These are phyloP conservation scores for Archips xylosteana DNA, from an alignment of 2,888 invertebrate genomes.

Conservation along the genomic window DNA sequence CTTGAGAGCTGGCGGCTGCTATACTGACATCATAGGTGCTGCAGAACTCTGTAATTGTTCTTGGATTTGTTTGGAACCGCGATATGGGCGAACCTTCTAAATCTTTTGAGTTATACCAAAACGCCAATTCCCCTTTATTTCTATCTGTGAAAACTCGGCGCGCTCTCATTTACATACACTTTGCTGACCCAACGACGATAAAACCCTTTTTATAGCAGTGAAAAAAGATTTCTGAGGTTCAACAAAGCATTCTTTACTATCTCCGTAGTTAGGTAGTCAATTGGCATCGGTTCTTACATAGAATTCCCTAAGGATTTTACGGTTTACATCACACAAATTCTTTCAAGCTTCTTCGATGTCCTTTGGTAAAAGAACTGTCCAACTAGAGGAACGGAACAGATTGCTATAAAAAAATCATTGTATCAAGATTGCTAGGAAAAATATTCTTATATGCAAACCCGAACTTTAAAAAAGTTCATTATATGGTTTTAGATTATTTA, in stretches of 20 bases:
- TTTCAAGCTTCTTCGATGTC: constrained; percentile 15
- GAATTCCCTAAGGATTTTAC: constrained; percentile 10
- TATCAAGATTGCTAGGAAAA: background rate
- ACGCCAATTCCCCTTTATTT: constrained; percentile 71
- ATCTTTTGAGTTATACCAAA: constrained; percentile 64
- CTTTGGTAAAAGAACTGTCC: background rate
- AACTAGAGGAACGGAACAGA: background rate
- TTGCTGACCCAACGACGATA: constrained; percentile 80
- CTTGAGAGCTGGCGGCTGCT: constrained; percentile 22
- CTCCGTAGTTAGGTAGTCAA: constrained; percentile 37
- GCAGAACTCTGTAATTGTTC: constrained; percentile 30
- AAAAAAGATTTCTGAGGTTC: constrained; percentile 74
- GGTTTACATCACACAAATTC: constrained; percentile 20
- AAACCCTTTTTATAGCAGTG: constrained; percentile 77
- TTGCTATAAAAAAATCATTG: background rate
- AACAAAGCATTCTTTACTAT: constrained; percentile 63
- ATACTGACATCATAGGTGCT: constrained; percentile 8
- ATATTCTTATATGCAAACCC: background rate
- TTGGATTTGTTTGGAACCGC: constrained; percentile 37
- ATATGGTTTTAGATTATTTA: no score
- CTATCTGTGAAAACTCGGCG: constrained; percentile 63
- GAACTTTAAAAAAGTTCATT: background rate
- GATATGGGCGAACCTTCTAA: constrained; percentile 47
- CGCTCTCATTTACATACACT: constrained; percentile 80
- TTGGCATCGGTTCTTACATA: constrained; percentile 33